Evolutionary conservation across 2,113 vertebrate species (phyloP).

Genomic region (Xiphophorus couchianus): DNA sequence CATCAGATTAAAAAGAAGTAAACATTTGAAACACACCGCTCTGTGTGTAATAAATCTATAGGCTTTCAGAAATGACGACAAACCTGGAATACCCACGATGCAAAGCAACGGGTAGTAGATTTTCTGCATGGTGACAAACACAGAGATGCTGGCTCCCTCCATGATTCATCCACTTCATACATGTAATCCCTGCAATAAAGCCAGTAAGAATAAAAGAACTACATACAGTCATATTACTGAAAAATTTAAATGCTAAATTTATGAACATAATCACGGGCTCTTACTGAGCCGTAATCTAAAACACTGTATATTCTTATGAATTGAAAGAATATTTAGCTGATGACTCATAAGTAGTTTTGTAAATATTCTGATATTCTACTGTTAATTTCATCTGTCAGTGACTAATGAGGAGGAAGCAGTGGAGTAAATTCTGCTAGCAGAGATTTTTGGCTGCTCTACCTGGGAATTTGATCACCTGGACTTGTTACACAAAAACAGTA

Average conservation of each 20-base stretch:
- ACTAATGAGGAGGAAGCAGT: neutral
- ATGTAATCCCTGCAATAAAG: constrained; percentile 71
- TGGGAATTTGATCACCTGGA: neutral
- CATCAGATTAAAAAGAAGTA: neutral
- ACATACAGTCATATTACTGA: neutral
- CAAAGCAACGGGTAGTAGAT: constrained; percentile 82
- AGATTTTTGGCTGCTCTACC: neutral
- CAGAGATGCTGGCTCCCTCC: constrained; percentile 53
- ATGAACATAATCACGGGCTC: neutral
- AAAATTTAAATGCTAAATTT: neutral
- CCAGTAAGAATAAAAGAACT: constrained; percentile 24
- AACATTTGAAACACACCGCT: no score
- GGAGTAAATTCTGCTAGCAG: neutral
- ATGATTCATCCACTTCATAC: constrained; percentile 52
- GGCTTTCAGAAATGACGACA: constrained; percentile 7
- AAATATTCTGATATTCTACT: neutral
- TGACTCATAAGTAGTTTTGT: constrained; percentile 11
- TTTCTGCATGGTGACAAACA: constrained; percentile 76
- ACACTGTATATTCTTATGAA: neutral
- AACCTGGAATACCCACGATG: constrained; percentile 81
- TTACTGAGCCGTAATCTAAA: neutral
- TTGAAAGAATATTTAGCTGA: neutral
- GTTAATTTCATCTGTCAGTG: neutral
- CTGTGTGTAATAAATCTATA: neutral
- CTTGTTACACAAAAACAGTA: neutral